Base-by-base conservation (phyloP, 64 coral and sea anemone species). In the Montipora cactus region DNA sequence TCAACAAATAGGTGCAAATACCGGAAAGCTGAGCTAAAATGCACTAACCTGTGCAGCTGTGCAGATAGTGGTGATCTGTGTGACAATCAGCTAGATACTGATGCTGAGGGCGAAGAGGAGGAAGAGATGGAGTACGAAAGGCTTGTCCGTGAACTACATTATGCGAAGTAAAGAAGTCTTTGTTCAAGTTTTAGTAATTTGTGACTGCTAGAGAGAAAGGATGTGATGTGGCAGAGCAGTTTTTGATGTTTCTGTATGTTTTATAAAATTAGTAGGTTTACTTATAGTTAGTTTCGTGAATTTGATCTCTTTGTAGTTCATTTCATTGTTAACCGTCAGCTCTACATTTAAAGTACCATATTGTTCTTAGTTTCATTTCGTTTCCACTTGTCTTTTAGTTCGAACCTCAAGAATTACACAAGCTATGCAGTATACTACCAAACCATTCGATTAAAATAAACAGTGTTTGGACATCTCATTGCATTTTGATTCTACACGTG, bases 211-310 rank as follows among this genome's bases (percentile, higher is more conserved):
- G 5, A 10, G 18, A 25, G 72, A 75, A 75, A 75, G 21, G 18
- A 75, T 75, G 72, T 25, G 19, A 75, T 22, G 72, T 25, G 72
- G 3, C 72, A 75, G 1, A 37, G 2, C 72, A 75, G 28, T 22
- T 75, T 75, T 75, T 22, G 19, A 22, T 75, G 19, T 75, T 75
- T 75, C 72, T 75, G 19, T 22, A 75, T 25, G 19, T 75, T 75
- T 75, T 75, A 22, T 75, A 75, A 5, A 75, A 75, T 75, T 75
- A 5, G 19, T 25, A 75, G 72, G 72, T 75, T 75, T 75, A 75
- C 72, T 37, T 6, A 28, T 28, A 37, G 44, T 28, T 37, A 20
- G 37, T 37, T 37, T 37, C 37, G 0, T 37, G 37, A 37, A 37
- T 28, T 28, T 28, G 28, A 28, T 37, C 37, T 37, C 37, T 37